Conservation (phyloP, 2,888 invertebrate species). For the Mesochorus sp. region DNA sequence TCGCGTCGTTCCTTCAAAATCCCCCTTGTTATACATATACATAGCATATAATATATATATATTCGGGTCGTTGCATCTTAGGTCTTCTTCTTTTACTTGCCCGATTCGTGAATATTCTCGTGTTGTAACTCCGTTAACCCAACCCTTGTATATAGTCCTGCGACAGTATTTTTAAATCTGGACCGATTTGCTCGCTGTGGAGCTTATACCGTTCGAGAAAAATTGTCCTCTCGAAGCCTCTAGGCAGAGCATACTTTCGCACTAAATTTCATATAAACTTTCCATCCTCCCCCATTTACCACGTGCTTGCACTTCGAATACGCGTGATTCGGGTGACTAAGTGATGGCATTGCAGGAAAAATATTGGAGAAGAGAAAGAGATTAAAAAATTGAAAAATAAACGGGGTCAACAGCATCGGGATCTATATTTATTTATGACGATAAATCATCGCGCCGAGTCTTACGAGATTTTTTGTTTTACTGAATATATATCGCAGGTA, state of each 20-base stretch:
- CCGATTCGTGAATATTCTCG: slow-evolving; percentile 17
- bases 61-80: slow-evolving; percentile 4
- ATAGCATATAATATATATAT: neutral
- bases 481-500: slow-evolving; percentile 12
- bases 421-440: slow-evolving; percentile 73
- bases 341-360: slow-evolving; percentile 10
- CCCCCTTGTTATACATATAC: neutral
- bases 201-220: slow-evolving; percentile 38
- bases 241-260: slow-evolving; percentile 51
- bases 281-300: slow-evolving; percentile 1
- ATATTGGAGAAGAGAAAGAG: neutral
- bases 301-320: slow-evolving; percentile 30
- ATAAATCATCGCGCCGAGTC: slow-evolving; percentile 65
- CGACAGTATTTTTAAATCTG: slow-evolving; percentile 59
- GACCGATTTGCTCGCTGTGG: slow-evolving; percentile 30
- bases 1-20: neutral
- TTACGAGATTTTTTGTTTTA: slow-evolving; percentile 57
- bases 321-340: slow-evolving; percentile 38
- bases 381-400: slow-evolving; percentile 60
- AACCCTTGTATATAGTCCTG: neutral
- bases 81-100: slow-evolving; percentile 11
- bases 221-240: slow-evolving; percentile 19
- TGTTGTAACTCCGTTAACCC: slow-evolving; percentile 4
- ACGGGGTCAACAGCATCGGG: slow-evolving; percentile 72
- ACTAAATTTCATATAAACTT: slow-evolving; percentile 54